A percentile compares a stretch with the other conserved stretches of the same genome.
Evolutionary conservation across 2,113 vertebrate genomes (phyloP).

Genomic region (Trematocara macrostoma): DNA sequence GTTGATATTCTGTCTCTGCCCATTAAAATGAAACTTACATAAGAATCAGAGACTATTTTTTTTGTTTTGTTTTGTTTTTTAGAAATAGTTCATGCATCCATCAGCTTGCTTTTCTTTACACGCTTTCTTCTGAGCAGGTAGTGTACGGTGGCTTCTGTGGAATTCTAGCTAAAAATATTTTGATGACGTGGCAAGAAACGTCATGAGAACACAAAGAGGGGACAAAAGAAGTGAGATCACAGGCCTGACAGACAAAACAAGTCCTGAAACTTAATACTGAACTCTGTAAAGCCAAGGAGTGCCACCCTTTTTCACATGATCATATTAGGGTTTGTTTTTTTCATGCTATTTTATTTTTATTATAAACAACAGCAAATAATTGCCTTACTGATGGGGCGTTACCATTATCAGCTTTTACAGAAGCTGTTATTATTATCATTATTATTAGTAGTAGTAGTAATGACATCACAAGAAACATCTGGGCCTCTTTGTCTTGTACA

Average conservation of each 20-base stretch:
- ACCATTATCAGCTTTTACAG: background rate
- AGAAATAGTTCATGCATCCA: background rate
- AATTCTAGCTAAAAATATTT: background rate
- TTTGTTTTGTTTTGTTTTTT: no score
- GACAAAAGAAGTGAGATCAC: background rate
- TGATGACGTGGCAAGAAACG: background rate
- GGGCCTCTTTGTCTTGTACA: no score
- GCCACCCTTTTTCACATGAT: background rate
- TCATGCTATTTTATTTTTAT: background rate
- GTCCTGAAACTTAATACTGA: background rate
- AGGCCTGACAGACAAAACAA: background rate
- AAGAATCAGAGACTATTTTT: no score
- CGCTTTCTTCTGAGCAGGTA: background rate
- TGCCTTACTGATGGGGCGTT: background rate
- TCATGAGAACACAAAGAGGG: background rate
- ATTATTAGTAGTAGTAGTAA: no score
- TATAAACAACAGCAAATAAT: background rate
- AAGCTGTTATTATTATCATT: no score
- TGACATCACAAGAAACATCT: no score
- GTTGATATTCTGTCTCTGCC: no score
- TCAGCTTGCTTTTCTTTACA: no score
- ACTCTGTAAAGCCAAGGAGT: background rate
- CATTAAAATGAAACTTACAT: no score
- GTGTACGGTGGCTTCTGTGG: no score
- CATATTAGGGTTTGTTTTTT: background rate